phyloP scores from a whole-genome alignment of 2,797 vertebrate species.

The Peromyscus nudipes region DNA sequence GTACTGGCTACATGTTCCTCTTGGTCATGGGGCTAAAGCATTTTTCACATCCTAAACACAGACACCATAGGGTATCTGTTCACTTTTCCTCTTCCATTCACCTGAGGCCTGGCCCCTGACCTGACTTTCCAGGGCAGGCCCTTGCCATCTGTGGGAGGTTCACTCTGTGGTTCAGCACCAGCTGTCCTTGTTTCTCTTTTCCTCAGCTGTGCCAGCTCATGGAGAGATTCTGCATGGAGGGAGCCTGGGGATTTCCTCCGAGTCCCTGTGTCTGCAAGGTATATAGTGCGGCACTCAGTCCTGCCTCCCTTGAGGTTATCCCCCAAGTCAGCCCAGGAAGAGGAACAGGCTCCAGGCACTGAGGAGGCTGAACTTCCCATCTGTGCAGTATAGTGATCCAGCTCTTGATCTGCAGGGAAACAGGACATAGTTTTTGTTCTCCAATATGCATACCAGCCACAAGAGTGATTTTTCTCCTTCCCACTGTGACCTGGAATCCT shows the following conservation, averaged over 20 bases:
- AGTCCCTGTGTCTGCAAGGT: fast-evolving
- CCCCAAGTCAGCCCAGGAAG: neutral
- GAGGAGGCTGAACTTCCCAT: neutral
- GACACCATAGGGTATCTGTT: fast-evolving
- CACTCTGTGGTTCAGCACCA: fast-evolving
- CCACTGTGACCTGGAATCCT: neutral
- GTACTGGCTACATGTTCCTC: neutral
- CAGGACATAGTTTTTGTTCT: neutral
- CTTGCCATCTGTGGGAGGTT: neutral
- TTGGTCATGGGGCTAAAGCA: fast-evolving
- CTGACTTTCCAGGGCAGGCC: neutral
- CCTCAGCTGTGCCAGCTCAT: neutral
- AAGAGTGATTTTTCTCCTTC: neutral
- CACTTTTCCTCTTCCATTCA: neutral
- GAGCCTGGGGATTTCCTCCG: neutral
- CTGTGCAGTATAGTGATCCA: fast-evolving
- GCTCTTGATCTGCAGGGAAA: neutral
- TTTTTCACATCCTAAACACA: neutral
- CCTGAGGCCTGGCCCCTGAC: neutral
- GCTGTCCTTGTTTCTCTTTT: neutral
- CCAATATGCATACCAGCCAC: no score
- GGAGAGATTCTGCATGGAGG: neutral
- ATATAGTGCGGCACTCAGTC: neutral
- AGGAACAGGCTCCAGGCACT: neutral
- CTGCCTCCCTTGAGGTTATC: neutral